A percentile compares a stretch with the other conserved stretches of the same genome.
Conservation (phyloP, 2,113 vertebrate genomes). For the Phainopepla nitens region DNA sequence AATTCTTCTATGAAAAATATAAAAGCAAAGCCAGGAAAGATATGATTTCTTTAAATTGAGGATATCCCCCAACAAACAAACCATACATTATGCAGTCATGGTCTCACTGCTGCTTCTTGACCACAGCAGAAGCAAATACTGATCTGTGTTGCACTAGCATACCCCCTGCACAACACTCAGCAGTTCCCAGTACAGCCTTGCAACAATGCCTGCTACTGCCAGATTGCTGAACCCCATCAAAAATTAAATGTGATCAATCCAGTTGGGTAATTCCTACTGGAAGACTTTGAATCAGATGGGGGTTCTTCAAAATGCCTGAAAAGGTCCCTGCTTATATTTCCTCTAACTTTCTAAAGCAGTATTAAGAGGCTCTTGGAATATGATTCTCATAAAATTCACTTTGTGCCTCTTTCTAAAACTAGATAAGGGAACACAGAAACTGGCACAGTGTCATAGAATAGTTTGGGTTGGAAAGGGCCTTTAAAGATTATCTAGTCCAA, state of each 20-base stretch:
- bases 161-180: neutral
- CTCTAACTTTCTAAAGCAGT: neutral
- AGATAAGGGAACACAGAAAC: neutral
- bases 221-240: neutral
- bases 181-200: neutral
- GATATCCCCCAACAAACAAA: neutral
- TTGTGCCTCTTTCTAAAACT: neutral
- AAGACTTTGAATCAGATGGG: neutral
- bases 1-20: neutral
- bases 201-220: neutral
- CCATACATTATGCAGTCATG: neutral
- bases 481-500: neutral
- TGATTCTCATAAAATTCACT: neutral
- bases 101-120: neutral
- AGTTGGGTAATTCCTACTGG: neutral
- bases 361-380: neutral
- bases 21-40: neutral
- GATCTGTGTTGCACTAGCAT: neutral
- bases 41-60: neutral
- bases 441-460: neutral
- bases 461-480: neutral
- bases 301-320: neutral
- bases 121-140: neutral
- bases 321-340: neutral
- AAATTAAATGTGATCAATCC: neutral